Evolutionary conservation across 2,797 vertebrate genomes (phyloP).

Genomic region (Cephalopachus bancanus): DNA sequence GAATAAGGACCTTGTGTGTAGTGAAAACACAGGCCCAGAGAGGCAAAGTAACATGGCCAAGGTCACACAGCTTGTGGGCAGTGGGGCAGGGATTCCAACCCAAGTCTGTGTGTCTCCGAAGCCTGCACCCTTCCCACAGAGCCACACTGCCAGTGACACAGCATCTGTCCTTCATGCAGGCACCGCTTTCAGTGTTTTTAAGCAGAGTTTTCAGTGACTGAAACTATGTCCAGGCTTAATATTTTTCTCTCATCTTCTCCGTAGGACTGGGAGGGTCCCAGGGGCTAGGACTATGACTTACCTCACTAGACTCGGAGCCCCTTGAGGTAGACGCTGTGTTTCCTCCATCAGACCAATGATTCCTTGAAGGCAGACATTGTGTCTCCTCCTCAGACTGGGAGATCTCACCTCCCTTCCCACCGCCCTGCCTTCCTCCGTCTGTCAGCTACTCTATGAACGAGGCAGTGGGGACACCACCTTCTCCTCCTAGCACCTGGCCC

Average conservation of each 20-base stretch:
- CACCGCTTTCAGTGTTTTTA: not conserved
- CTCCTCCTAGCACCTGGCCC: not conserved
- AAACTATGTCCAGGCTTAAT: fast-evolving
- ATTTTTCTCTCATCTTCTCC: not conserved
- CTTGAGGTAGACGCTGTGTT: not conserved
- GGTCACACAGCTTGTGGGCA: not conserved
- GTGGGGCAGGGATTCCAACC: too few species aligned
- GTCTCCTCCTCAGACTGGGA: not conserved
- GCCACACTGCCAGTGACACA: not conserved
- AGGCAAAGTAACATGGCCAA: not conserved
- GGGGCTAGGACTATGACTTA: not conserved
- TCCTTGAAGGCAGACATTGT: not conserved
- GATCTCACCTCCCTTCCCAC: not conserved
- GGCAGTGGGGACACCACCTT: not conserved
- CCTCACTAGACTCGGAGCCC: not conserved
- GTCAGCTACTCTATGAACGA: not conserved
- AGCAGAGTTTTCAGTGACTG: not conserved
- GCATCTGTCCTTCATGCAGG: fast-evolving
- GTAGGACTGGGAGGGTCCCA: not conserved
- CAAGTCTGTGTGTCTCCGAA: not conserved
- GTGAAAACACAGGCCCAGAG: not conserved
- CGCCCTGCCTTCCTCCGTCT: not conserved
- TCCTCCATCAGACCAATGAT: not conserved
- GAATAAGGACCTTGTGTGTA: not conserved
- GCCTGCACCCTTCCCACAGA: fast-evolving